Base-by-base conservation (phyloP, 2,888 invertebrate species). In the Sarcophaga carnaria region DNA sequence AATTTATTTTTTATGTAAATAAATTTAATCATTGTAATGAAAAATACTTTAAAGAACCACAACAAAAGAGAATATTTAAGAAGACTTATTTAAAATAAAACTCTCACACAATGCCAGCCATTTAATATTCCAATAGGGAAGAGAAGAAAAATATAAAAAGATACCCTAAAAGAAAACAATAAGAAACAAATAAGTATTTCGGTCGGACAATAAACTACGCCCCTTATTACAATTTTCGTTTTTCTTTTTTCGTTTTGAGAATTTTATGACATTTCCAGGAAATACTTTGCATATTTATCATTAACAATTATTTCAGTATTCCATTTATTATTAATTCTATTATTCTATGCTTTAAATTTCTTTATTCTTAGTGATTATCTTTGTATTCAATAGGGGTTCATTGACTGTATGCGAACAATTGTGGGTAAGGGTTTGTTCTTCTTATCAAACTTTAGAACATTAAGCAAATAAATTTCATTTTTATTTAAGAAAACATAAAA, bases 301-400 rank as follows among this genome's bases (percentile, higher is more conserved):
- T 14, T 12, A 54, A 14, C 17, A 17, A 54, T 17, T 54, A 54
- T 1, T 49, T 5, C 4, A 17, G 14, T 54, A 14, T 54, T 54
- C 1, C 5, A 17, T 54, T 54, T 67, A 67, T 37, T 45, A 49
- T 22, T 14, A 54, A 54, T 54, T 54, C 12, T 14, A 54, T 12
- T 54, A 54, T 54, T 3, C 17, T 14, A 4, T 54, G 4, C 17
- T 37, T 37, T 10, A 37, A n/a, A n/a, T 12, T 60, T 59, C 25
- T 27, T 71, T 27, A 60, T 67, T 67, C 11, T 17, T 27, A n/a
- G 25, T 37, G 37, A 37, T 37, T 37, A 70, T 69, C 47, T 37
- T 37, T 37, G 37, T 37, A 37, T 37, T 37, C 37, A 66, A 75
- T 85, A 76, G 20, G 75, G 82, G 82, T 82, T 85, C 81, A 82